A percentile compares a stretch with the other conserved stretches of the same genome.
phyloP scores from a whole-genome alignment of 2,797 vertebrate species.

The Ciconia nigra region DNA sequence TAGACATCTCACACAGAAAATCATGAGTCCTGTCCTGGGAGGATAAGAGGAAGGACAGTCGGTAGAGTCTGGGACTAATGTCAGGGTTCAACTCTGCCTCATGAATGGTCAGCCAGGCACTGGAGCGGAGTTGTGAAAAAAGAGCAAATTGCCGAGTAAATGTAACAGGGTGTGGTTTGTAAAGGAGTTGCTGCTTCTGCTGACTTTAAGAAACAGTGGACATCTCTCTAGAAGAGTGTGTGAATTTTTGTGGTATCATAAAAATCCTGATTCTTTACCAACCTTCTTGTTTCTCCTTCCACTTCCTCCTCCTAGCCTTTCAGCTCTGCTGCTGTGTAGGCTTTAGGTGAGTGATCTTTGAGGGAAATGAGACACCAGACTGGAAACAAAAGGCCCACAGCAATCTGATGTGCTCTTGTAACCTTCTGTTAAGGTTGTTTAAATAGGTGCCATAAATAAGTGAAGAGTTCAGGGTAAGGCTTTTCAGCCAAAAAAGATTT shows the following conservation, averaged over 20 bases:
- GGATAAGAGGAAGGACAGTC: neutral
- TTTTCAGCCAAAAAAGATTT: neutral
- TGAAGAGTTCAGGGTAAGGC: neutral
- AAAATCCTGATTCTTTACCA: neutral
- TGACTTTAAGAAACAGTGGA: neutral
- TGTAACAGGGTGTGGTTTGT: neutral
- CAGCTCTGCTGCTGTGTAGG: neutral
- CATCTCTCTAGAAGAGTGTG: neutral
- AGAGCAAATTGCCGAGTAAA: neutral
- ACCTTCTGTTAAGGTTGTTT: constrained; percentile 11
- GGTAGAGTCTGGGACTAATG: neutral
- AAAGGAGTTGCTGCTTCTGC: neutral
- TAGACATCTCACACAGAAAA: neutral
- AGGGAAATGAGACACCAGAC: constrained; percentile 6
- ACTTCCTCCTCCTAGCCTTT: neutral
- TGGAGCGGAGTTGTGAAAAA: neutral
- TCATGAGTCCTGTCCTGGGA: neutral
- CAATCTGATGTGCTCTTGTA: constrained; percentile 20
- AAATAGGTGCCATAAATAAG: constrained; percentile 20
- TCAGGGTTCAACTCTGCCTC: neutral
- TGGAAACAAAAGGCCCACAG: neutral
- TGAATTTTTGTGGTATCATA: neutral
- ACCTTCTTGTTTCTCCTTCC: neutral
- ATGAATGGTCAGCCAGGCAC: neutral
- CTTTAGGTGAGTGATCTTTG: neutral